phyloP scores from a whole-genome alignment of 2,888 invertebrate species.

The Lamellibrachia columna region DNA sequence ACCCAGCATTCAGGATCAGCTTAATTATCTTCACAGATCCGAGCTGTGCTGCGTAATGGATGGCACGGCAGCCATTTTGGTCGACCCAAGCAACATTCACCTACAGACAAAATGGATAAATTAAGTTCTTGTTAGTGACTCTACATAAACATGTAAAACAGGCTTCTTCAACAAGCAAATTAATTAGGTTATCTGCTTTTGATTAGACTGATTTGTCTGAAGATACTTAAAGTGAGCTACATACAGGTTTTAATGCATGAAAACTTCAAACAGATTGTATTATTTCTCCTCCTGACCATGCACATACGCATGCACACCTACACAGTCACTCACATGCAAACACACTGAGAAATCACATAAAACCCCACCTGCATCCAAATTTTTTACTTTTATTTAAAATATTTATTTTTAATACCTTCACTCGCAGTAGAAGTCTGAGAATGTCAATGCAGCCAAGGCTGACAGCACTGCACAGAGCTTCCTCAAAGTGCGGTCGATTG shows the following conservation, averaged over 20 bases:
- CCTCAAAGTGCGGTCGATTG: background rate
- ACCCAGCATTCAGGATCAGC: constrained; percentile 36
- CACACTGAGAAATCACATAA: background rate
- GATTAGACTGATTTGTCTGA: background rate
- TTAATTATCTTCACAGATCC: constrained; percentile 35
- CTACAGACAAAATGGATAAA: background rate
- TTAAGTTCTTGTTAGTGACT: background rate
- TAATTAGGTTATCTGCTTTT: background rate
- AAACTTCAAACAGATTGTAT: no score
- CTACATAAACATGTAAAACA: background rate
- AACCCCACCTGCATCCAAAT: background rate
- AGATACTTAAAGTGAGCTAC: background rate
- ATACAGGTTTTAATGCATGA: background rate
- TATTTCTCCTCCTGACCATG: background rate
- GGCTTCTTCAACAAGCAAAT: background rate
- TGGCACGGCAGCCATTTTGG: constrained; percentile 34
- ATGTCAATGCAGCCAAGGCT: background rate
- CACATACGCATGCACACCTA: background rate
- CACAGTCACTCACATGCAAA: background rate
- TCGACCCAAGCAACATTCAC: background rate
- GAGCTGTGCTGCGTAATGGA: constrained; percentile 45
- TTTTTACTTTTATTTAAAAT: no score
- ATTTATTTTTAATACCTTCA: background rate
- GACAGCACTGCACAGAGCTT: constrained; percentile 2
- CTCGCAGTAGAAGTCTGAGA: background rate